Evolutionary conservation across 2,113 vertebrate genomes (phyloP).

Genomic region (Oplegnathus fasciatus): DNA sequence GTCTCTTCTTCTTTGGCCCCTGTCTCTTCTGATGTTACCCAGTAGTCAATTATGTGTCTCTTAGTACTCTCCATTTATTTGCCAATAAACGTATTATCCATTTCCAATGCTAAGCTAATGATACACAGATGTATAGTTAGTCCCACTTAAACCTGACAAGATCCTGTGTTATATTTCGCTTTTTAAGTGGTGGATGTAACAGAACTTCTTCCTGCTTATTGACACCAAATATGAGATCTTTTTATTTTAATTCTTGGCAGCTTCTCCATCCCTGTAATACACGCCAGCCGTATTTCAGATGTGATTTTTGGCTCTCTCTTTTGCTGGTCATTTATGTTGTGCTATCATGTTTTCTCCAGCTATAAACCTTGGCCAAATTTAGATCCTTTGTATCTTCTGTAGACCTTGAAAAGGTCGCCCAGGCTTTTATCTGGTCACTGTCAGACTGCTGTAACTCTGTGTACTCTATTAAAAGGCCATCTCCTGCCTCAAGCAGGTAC

Average conservation of each 20-base stretch:
- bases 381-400: constrained; percentile 32
- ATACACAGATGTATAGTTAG: background rate
- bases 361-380: constrained; percentile 19
- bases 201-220: background rate
- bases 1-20: background rate
- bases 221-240: background rate
- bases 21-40: background rate
- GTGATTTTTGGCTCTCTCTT: background rate
- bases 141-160: background rate
- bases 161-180: background rate
- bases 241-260: background rate
- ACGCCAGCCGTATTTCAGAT: background rate
- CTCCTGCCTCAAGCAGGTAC: constrained; percentile 16
- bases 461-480: constrained; percentile 17
- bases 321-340: background rate
- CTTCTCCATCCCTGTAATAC: background rate
- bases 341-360: constrained; percentile 6
- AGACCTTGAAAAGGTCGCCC: constrained; percentile 33
- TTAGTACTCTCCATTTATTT: background rate
- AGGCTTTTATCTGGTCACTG: constrained; percentile 33
- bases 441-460: constrained; percentile 13
- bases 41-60: background rate
- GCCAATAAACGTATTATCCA: background rate
- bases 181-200: background rate
- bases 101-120: background rate